Percentiles rank a stretch among this genome's conserved stretches.
phyloP scores from a whole-genome alignment of 2,113 vertebrate genomes.

The Azemiops feae region DNA sequence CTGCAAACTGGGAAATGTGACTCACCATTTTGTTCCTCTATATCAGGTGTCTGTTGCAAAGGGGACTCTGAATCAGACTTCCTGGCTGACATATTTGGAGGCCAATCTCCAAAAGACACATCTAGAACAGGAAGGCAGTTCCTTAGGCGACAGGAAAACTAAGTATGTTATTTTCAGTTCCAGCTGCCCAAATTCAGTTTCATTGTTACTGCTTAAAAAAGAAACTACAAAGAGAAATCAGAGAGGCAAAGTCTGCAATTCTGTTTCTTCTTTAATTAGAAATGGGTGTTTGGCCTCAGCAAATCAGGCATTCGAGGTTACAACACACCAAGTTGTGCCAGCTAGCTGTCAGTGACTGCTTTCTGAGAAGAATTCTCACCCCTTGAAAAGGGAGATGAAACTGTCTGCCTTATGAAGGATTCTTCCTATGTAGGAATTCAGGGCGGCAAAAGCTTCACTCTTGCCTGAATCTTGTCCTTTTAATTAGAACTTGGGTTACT shows the following conservation, averaged over 20 bases:
- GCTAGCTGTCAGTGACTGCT: constrained; percentile 6
- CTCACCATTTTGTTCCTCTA: constrained; percentile 8
- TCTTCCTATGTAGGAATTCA: neutral
- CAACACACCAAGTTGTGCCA: neutral
- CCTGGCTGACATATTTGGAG: constrained; percentile 44
- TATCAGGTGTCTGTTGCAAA: constrained; percentile 62
- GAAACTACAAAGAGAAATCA: constrained; percentile 15
- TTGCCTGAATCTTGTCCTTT: neutral
- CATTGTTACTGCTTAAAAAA: constrained; percentile 25
- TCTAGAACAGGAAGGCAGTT: constrained; percentile 59
- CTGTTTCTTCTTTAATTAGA: constrained; percentile 16
- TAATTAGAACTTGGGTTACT: neutral
- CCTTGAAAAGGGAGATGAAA: neutral
- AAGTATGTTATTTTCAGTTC: constrained; percentile 47
- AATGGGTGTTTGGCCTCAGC: neutral
- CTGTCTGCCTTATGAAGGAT: neutral
- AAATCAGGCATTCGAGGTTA: neutral
- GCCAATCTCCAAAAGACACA: constrained; percentile 52
- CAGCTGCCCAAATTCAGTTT: constrained; percentile 13
- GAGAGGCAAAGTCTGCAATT: constrained; percentile 32
- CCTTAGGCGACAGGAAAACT: constrained; percentile 33
- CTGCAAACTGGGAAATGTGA: constrained; percentile 47
- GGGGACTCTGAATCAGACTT: constrained; percentile 55
- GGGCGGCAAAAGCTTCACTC: neutral
- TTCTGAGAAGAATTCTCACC: neutral